Base-by-base conservation (phyloP, 2,113 vertebrate genomes). In the Tenebrosternarchus preto region DNA sequence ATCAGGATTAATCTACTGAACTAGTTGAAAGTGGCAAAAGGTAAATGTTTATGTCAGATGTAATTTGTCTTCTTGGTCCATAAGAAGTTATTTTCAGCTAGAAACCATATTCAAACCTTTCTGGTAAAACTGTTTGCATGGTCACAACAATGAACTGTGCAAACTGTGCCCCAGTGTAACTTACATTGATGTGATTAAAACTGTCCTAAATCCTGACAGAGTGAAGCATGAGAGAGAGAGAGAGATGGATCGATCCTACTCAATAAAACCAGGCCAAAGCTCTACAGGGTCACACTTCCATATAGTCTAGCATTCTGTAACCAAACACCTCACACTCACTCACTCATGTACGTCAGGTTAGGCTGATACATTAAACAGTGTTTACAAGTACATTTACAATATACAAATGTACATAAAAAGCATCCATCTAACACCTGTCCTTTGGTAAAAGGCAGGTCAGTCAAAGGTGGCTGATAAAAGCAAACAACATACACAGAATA, bases 211-310 rank as follows among this genome's bases (percentile, higher is more conserved):
- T 31, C n/a, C 8, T 7, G 8, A 69, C 31, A 73, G 86, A 55
- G 50, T 31, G 36, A 82, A 74, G 73, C 29, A 22, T 1, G 15
- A 76, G 15, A 46, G 1, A 76, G 15, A 61, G 27, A n/a, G n/a
- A n/a, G n/a, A n/a, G 73, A 6, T 63, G 56, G 16, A 72, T 31
- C 74, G 80, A 77, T 77, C 72, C 33, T 46, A 15, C 72, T 50
- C 19, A 33, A 60, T 59, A 60, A 81, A 50, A 74, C 46, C 72
- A 60, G n/a, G 22, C 3, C 29, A 20, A 78, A 27, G 2, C 8
- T 39, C 29, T 57, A 9, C 50, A 39, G n/a, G 46, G 46, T 56
- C 27, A 67, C 16, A 25, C 16, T 46, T 17, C 39, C 24, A 69
- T 5, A 17, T 5, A 27, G 22, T 15, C 16, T 5, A 77, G 53